phyloP scores from a whole-genome alignment of 2,888 invertebrate species.

The Andrena bucephala region DNA sequence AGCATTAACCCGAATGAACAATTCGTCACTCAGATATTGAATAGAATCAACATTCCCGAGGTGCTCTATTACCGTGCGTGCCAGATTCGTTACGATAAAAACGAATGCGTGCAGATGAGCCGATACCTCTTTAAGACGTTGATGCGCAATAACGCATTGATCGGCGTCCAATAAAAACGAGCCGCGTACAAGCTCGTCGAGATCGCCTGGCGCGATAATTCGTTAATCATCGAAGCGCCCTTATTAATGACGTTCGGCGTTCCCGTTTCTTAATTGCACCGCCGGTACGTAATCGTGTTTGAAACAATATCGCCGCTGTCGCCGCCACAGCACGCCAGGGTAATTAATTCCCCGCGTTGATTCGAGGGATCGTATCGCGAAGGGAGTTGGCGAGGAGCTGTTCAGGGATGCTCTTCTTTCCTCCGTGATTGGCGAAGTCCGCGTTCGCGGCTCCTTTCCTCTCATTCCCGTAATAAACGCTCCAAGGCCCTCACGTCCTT shows the following conservation, averaged over 20 bases:
- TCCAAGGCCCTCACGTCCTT: too few relatives aligned
- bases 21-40: not conserved
- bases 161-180: slow-evolving; percentile 28
- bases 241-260: slow-evolving; percentile 39
- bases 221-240: slow-evolving; percentile 46
- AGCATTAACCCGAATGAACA: not conserved
- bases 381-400: not conserved
- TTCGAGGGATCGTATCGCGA: slow-evolving; percentile 2
- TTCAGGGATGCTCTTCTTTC: too few relatives aligned
- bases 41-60: not conserved
- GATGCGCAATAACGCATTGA: slow-evolving; percentile 28
- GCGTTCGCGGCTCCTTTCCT: too few relatives aligned
- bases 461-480: too few relatives aligned
- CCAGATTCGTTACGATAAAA: slow-evolving; percentile 29
- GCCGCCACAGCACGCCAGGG: slow-evolving; percentile 2
- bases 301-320: slow-evolving; percentile 41
- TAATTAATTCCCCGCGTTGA: slow-evolving; percentile 36
- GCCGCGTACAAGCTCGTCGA: slow-evolving; percentile 25
- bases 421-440: too few relatives aligned
- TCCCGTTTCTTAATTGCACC: slow-evolving; percentile 43
- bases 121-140: slow-evolving; percentile 16
- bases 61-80: not conserved
- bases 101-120: slow-evolving; percentile 12
- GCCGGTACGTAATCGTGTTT: slow-evolving; percentile 30
- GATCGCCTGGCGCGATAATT: slow-evolving; percentile 54